A percentile compares a stretch with the other conserved stretches of the same genome.
phyloP scores from a whole-genome alignment of 2,113 vertebrate genomes.

The Emydocephalus ijimae region DNA sequence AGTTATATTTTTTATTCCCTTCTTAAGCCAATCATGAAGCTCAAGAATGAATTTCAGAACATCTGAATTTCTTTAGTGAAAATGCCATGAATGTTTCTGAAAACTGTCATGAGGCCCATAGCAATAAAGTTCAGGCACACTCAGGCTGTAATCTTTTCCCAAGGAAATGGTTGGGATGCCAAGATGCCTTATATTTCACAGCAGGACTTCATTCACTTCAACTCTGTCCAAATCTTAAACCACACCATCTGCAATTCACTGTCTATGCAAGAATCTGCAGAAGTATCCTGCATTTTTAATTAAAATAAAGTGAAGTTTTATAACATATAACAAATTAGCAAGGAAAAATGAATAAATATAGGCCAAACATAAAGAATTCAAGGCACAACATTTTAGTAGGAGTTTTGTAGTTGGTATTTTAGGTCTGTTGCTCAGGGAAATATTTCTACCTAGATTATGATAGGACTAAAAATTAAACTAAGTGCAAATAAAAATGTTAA shows the following conservation, averaged over 20 bases:
- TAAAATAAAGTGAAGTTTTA: constrained; percentile 56
- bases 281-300: constrained; percentile 66
- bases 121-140: constrained; percentile 84
- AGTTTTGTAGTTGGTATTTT: constrained; percentile 44
- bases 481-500: constrained; percentile 47
- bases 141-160: constrained; percentile 87
- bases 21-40: constrained; percentile 59
- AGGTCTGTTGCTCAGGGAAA: constrained; percentile 47
- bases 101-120: constrained; percentile 83
- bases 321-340: constrained; percentile 53
- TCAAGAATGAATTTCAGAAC: constrained; percentile 73
- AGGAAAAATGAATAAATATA: background rate
- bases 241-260: constrained; percentile 79
- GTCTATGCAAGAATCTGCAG: constrained; percentile 66
- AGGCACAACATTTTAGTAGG: constrained; percentile 51
- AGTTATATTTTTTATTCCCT: constrained; percentile 16
- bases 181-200: constrained; percentile 87
- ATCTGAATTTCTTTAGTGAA: constrained; percentile 85
- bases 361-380: constrained; percentile 52
- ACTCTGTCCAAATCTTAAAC: constrained; percentile 80
- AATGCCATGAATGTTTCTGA: constrained; percentile 83
- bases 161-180: constrained; percentile 98
- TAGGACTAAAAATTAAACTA: constrained; percentile 61
- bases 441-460: constrained; percentile 44
- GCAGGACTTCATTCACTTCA: constrained; percentile 81